phyloP scores from a whole-genome alignment of 2,113 vertebrate genomes.

The Pygoscelis antarcticus region DNA sequence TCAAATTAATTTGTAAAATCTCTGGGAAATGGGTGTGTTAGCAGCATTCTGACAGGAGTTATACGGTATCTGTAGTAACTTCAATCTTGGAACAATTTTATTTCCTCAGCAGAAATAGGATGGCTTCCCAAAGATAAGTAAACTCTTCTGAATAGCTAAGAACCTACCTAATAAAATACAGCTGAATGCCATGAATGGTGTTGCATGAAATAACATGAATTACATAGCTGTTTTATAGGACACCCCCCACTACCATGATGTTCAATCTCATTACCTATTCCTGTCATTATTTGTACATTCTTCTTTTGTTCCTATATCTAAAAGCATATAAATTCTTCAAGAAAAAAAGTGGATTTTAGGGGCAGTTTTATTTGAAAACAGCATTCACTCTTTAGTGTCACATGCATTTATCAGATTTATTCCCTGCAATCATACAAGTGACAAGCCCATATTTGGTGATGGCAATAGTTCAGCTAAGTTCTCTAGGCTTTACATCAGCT shows the following conservation, averaged over 20 bases:
- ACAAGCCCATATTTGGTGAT: neutral
- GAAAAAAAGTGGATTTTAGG: neutral
- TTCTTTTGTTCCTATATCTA: neutral
- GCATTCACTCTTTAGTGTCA: neutral
- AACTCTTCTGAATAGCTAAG: neutral
- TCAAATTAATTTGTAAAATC: conserved; percentile 24
- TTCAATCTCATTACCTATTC: neutral
- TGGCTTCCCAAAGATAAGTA: conserved; percentile 26
- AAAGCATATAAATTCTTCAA: neutral
- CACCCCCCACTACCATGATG: too few species aligned
- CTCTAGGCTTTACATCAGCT: neutral
- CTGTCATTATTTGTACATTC: neutral
- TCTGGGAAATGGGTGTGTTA: neutral
- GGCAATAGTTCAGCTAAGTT: neutral
- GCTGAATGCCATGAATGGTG: neutral
- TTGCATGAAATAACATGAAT: conserved; percentile 25
- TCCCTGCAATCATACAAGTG: neutral
- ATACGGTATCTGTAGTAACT: conserved; percentile 14
- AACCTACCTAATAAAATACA: neutral
- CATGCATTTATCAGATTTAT: neutral
- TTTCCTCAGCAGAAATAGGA: conserved; percentile 35
- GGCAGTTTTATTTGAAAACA: conserved; percentile 1
- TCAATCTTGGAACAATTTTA: neutral
- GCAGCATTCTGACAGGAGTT: neutral
- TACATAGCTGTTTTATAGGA: neutral